Base-by-base conservation (phyloP, 2,888 invertebrate genomes). In the Sarcophaga carnaria region DNA sequence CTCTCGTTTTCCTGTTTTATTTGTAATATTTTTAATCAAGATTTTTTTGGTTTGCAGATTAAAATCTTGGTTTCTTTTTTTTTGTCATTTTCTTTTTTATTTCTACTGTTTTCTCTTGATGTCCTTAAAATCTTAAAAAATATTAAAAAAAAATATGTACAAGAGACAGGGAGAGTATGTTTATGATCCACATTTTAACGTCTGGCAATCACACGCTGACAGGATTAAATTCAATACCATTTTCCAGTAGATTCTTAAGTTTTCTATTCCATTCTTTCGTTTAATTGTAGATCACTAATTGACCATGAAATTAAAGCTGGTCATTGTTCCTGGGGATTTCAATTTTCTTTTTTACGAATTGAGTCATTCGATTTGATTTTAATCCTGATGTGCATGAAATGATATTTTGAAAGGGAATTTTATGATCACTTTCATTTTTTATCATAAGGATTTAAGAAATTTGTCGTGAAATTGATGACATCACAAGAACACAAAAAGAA, bases 141-240 rank as follows among this genome's bases (percentile, higher is more conserved):
- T 14, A 54, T 54, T 76, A 76, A 76, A 80, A 54, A 54, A 54
- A 14, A 54, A 49, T 14, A 0, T 14, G 5, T 54, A 17, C 17
- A 54, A 12, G 17, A 17, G 17, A 54, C 17, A 54, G 17, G 3
- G 37, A 37, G 8, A 37, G 14, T 67, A 27, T 85, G 25, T 72
- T 72, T 74, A 59, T 72, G 80, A 87, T 82, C 82, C 75, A 59
- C 81, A 75, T 88, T 80, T 82, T 86, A 54, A 88, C 89, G 87
- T 90, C 90, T 88, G 91, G 90, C 92, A 91, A 91, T 91, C 91
- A 90, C 90, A 90, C 89, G 89, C 90, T 91, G 92, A 91, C 91
- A 89, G 91, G 92, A 92, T 92, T 92, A 92, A 74, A 78, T 85
- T 87, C 76, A 69, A 72, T 85, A 83, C 62, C 62, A 66, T 70